Conservation (phyloP, 2,113 vertebrate genomes). For the Nyctereutes procyonoides region DNA sequence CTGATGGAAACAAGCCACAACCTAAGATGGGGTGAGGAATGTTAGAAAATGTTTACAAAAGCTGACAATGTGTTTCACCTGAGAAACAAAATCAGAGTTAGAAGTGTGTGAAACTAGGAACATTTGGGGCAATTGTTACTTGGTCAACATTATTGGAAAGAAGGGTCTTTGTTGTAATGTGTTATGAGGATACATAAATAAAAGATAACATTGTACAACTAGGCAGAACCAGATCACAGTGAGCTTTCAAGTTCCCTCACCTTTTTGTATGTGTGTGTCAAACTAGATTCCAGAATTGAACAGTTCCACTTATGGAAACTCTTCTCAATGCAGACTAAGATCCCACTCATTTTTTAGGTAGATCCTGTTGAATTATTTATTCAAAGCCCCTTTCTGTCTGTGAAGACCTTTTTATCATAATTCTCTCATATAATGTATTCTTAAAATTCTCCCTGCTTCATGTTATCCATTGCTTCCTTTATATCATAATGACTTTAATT, state of each 20-base stretch:
- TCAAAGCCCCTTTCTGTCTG: neutral
- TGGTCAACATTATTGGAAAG: neutral
- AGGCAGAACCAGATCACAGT: neutral
- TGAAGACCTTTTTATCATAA: neutral
- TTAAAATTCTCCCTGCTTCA: neutral
- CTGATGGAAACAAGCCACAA: neutral
- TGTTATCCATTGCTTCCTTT: neutral
- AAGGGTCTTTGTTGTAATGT: neutral
- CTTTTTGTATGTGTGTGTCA: neutral
- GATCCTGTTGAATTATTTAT: neutral
- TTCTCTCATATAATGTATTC: constrained; percentile 1
- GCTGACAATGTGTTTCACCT: neutral
- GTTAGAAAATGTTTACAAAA: neutral
- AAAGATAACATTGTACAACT: neutral
- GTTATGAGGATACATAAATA: neutral
- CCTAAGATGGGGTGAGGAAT: neutral
- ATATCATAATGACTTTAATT: neutral
- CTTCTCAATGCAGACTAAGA: neutral
- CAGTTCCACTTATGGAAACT: neutral
- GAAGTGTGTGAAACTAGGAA: neutral
- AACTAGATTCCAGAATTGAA: neutral
- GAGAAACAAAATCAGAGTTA: neutral
- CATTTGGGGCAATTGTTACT: neutral
- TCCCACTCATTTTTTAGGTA: neutral
- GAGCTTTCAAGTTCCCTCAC: neutral